Base-by-base conservation (phyloP, 1,140 invertebrate species). In the Drosophila insularis region DNA sequence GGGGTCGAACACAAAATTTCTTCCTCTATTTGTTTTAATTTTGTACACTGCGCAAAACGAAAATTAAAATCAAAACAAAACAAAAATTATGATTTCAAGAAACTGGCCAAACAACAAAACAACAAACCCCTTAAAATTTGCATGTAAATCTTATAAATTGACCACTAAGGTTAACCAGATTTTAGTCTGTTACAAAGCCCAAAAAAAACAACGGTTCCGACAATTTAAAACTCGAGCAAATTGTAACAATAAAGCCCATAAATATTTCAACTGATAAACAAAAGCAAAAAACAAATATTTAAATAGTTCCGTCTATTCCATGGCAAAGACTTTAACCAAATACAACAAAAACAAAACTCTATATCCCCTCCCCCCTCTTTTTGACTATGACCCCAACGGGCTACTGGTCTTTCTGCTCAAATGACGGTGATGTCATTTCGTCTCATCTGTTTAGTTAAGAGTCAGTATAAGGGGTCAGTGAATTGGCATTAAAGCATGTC, bases 81-180 rank as follows among this genome's bases (percentile, higher is more conserved):
- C 2, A 46, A 8, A 46, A 46, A 19, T 19, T 17, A 46, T 46
- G 43, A 46, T 19, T 56, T 5, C 31, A n/a, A 58, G 43, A 58
- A 58, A 58, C 55, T 19, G 31, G 17, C n/a, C 54, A 35, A 56
- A 35, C 58, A 19, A 43, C 58, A 65, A 59, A 32, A 75, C 56
- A 13, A 27, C 27, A 27, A 27, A 43, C 56, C 50, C 39, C 37
- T 27, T 27, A 32, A 32, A 63, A 17, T 13, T 14, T 65, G 4
- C 55, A 77, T 77, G 55, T 46, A 70, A 77, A 81, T 78, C 43
- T 14, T 11, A 19, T 40, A 8, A 63, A 50, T 37, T 67, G 37
- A 23, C 14, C 32, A 58, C 60, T 87, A 87, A 87, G 82, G 82
- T 82, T 89, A 86, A 86, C 82, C 79, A 79, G 79, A 86, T 67